Base-by-base conservation (phyloP, 2,113 vertebrate genomes). In the Thamnaconus septentrionalis region DNA sequence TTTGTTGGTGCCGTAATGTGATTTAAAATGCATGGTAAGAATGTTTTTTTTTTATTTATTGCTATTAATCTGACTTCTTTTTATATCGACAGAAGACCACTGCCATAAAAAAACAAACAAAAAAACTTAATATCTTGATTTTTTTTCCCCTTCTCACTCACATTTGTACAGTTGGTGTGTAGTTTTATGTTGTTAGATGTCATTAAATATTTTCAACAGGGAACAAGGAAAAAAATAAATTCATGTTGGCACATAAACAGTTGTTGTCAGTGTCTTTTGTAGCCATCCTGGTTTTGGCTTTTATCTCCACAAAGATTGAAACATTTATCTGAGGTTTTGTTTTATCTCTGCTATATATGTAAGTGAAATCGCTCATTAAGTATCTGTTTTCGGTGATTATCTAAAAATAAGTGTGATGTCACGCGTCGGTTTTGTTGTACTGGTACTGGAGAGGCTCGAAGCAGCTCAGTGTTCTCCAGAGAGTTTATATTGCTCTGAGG, bases 11-110 rank as follows among this genome's bases (percentile, higher is more conserved):
- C 92, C 90, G 93, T 94, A 78, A 76, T 85, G 89, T 94, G 87
- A 92, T 94, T 91, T 87, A 89, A 89, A 93, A 94, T 93, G 94
- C 94, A 95, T 95, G 95, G 93, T 80, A 85, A 89, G 79, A 88
- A 90, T 81, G 89, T 78, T 69, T 69, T 88, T 63, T 49, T 59
- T 43, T 64, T 53, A 39, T 53, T 62, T 53, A 4, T 39, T 52
- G 72, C 92, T 71, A 93, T 92, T 85, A 91, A 93, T 93, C 93
- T 79, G 91, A 92, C 90, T 91, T 93, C 93, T 91, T 94, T 79
- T 56, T 78, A 75, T 88, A 86, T 83, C 67, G 73, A 74, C 78
- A 75, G 66, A 78, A 66, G 61, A 81, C 66, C 73, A 88, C 86
- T 86, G 83, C 85, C 82, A 76, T 82, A 55, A 75, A 67, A 76